Percentiles rank a stretch among this genome's conserved stretches.
Evolutionary conservation across 1,140 invertebrate genomes (phyloP).

Genomic region (Helicoverpa zea): DNA sequence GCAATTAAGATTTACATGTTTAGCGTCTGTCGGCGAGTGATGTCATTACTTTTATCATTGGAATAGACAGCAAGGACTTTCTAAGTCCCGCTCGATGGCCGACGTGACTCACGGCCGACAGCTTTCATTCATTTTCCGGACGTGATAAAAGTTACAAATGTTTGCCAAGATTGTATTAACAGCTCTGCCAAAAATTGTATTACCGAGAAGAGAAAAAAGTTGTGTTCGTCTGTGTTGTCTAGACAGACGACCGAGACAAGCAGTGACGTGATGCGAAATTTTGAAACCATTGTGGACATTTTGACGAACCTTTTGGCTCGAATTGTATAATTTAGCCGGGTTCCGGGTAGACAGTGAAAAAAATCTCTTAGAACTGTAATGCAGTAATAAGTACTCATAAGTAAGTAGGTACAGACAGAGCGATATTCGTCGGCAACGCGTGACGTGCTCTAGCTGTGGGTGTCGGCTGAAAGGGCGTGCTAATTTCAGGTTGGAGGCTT

Average conservation of each 20-base stretch:
- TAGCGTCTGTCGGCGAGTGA: constrained; percentile 56
- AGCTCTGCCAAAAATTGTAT: constrained; percentile 81
- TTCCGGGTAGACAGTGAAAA: background rate
- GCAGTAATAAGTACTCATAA: constrained; percentile 17
- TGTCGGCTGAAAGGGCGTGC: constrained; percentile 59
- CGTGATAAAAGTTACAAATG: constrained; percentile 73
- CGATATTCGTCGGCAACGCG: constrained; percentile 23
- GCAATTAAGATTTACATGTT: constrained; percentile 52
- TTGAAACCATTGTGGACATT: constrained; percentile 51
- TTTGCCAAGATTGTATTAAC: constrained; percentile 79
- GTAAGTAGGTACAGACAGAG: constrained; percentile 3
- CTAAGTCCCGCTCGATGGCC: constrained; percentile 44
- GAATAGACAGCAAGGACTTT: constrained; percentile 67
- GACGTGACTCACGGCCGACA: constrained; percentile 70
- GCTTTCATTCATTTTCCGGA: constrained; percentile 84
- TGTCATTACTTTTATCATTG: constrained; percentile 59
- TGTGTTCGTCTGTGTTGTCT: constrained; percentile 70
- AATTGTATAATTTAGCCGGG: constrained; percentile 3
- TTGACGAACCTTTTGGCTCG: constrained; percentile 45
- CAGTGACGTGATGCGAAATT: constrained; percentile 67
- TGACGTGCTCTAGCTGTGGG: constrained; percentile 56
- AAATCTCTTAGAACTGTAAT: background rate
- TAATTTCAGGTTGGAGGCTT: constrained; percentile 56
- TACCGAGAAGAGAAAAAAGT: constrained; percentile 82
- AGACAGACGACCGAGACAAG: constrained; percentile 77